Evolutionary conservation across 2,113 vertebrate species (phyloP).

Genomic region (Nansenia antarctica): DNA sequence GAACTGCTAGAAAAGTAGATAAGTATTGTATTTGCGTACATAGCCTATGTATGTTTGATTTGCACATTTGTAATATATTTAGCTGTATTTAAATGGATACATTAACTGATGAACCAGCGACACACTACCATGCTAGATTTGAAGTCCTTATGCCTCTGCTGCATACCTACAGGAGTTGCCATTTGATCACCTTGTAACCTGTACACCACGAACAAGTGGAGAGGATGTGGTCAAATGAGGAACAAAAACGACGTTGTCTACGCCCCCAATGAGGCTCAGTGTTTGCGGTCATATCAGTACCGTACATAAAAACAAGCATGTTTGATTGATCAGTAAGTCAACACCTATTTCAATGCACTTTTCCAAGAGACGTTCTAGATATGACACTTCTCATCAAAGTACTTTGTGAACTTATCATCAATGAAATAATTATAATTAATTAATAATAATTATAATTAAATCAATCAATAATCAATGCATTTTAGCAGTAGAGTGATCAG

Average conservation of each 20-base stretch:
- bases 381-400: background rate
- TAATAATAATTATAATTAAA: no score
- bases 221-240: conserved; percentile 24
- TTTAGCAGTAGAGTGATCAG: background rate
- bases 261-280: background rate
- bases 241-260: conserved; percentile 34
- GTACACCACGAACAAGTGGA: conserved; percentile 22
- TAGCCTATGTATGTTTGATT: conserved; percentile 61
- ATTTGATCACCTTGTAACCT: conserved; percentile 19
- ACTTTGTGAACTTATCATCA: conserved; percentile 2
- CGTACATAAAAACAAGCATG: no score
- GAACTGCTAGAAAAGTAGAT: conserved; percentile 18
- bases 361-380: conserved; percentile 6
- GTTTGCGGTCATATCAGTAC: no score
- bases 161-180: background rate
- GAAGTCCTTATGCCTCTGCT: background rate
- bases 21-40: conserved; percentile 38
- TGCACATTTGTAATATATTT: conserved; percentile 77
- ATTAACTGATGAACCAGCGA: conserved; percentile 15
- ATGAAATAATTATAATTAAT: no score
- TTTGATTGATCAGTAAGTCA: conserved; percentile 1
- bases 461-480: no score
- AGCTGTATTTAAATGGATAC: conserved; percentile 42
- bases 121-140: conserved; percentile 28
- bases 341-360: conserved; percentile 17